These are phyloP conservation scores for Trypoxylon attenuatum DNA, from an alignment of 2,888 invertebrate species.

Conservation along the genomic window DNA sequence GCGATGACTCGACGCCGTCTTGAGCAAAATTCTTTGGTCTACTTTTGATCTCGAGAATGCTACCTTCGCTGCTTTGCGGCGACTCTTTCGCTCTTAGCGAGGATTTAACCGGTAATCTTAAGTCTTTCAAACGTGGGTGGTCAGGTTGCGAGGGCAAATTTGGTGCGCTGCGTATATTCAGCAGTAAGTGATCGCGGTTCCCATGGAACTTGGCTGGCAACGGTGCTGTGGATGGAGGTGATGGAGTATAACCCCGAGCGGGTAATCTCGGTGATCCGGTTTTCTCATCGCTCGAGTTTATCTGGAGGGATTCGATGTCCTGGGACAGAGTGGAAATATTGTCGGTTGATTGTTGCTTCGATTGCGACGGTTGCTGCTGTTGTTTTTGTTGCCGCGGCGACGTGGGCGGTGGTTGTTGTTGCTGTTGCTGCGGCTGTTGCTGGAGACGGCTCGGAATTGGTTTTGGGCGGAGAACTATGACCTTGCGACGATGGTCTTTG, in stretches of 20 bases:
- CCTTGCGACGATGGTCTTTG: conserved; percentile 75
- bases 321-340: conserved; percentile 68
- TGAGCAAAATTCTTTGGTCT: conserved; percentile 71
- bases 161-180: conserved; percentile 87
- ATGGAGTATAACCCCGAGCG: conserved; percentile 84
- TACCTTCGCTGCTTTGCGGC: conserved; percentile 79
- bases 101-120: conserved; percentile 84
- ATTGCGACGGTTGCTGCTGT: conserved; percentile 52
- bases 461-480: conserved; percentile 76
- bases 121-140: conserved; percentile 83
- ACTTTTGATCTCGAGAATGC: conserved; percentile 80
- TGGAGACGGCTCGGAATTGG: conserved; percentile 77
- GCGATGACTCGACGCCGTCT: conserved; percentile 76
- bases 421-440: conserved; percentile 66
- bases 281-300: conserved; percentile 70
- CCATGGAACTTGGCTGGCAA: conserved; percentile 85
- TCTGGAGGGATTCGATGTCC: conserved; percentile 71
- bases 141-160: conserved; percentile 81
- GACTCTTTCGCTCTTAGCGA: conserved; percentile 80
- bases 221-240: conserved; percentile 90
- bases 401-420: conserved; percentile 56
- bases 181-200: conserved; percentile 79
- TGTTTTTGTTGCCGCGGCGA: too few species aligned
- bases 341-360: conserved; percentile 56
- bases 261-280: conserved; percentile 76